Conservation (phyloP, 2,113 vertebrate species). For the Lynx canadensis region DNA sequence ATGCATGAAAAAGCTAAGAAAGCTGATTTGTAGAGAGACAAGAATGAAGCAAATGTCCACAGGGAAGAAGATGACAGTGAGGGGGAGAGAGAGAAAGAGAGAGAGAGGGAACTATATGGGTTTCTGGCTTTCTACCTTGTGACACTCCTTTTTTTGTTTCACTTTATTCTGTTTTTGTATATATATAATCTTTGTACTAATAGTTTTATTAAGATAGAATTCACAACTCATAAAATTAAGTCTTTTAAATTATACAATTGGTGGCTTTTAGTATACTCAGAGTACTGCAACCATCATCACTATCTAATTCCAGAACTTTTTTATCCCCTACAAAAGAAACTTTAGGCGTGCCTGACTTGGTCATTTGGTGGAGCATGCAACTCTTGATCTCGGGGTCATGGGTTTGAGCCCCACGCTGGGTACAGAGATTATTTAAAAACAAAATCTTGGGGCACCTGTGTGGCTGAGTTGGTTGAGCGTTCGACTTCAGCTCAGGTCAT, state of each 20-base stretch:
- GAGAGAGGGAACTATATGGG: neutral
- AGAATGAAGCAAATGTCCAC: neutral
- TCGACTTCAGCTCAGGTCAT: too few relatives aligned
- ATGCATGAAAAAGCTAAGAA: neutral
- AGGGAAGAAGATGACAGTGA: neutral
- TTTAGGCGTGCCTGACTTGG: neutral
- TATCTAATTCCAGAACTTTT: constrained; percentile 1
- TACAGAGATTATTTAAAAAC: neutral
- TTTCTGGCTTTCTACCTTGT: neutral
- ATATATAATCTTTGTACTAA: constrained; percentile 30
- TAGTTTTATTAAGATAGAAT: neutral
- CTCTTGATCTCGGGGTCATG: neutral
- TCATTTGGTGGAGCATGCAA: neutral
- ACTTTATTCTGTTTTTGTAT: neutral
- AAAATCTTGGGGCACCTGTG: neutral
- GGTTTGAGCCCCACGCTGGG: neutral
- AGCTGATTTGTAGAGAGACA: neutral
- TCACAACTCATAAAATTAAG: neutral
- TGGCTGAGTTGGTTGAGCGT: too few relatives aligned
- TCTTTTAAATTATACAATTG: neutral
- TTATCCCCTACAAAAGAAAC: neutral
- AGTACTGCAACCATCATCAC: neutral
- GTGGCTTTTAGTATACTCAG: neutral
- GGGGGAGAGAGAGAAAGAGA: too few relatives aligned
- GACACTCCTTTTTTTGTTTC: neutral